phyloP scores from a whole-genome alignment of 1,140 invertebrate species.

The Metopolophium dirhodum region DNA sequence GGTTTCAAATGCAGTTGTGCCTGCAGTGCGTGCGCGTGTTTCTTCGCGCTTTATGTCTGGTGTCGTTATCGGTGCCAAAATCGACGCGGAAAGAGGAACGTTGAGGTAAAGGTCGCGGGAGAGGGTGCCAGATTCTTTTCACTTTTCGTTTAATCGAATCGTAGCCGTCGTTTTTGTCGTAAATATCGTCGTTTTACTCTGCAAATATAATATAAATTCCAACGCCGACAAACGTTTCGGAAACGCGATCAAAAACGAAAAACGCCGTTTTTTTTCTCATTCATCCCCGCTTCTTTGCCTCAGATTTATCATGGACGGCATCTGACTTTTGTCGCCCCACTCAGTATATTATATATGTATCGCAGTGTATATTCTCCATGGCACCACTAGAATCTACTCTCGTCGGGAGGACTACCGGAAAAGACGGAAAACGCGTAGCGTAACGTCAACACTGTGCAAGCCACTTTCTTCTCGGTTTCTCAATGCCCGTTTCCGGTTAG shows the following conservation, averaged over 20 bases:
- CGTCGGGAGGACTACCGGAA: background rate
- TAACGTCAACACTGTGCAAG: background rate
- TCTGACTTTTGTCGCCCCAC: background rate
- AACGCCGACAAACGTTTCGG: background rate
- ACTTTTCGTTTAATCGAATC: slow-evolving; percentile 49
- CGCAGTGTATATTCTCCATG: background rate
- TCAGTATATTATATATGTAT: background rate
- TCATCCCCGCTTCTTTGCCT: background rate
- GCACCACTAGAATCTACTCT: background rate
- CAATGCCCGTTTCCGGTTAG: background rate
- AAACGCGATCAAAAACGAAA: slow-evolving; percentile 11
- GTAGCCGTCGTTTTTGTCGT: slow-evolving; percentile 17
- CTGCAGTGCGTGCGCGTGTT: background rate
- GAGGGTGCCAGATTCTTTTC: slow-evolving; percentile 12
- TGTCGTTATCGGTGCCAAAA: slow-evolving; percentile 49
- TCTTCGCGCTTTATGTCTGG: background rate
- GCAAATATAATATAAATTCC: slow-evolving; percentile 18
- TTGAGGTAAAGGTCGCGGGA: background rate
- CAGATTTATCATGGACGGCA: background rate
- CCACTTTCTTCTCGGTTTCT: background rate
- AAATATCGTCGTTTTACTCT: slow-evolving; percentile 14
- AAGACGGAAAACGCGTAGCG: background rate
- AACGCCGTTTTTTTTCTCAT: background rate
- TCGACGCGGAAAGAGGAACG: slow-evolving; percentile 6
- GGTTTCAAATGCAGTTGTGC: background rate